Evolutionary conservation across 2,888 invertebrate species (phyloP).

Genomic region (Scaptomyza polygonia): DNA sequence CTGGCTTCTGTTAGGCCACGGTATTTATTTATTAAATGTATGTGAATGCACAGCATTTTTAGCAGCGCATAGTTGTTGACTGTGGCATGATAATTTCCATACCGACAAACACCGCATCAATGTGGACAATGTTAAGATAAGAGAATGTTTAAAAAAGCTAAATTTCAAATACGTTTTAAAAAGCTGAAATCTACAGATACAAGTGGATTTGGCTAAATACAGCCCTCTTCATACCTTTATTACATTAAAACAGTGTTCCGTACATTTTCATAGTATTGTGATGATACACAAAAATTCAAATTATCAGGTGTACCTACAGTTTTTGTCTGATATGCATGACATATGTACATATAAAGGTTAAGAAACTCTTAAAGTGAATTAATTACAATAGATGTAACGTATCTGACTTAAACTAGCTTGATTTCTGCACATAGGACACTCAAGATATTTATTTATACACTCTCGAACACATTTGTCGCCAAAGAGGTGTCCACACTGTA

Average conservation of each 20-base stretch:
- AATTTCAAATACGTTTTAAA: constrained; percentile 19
- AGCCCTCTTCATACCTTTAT: not conserved
- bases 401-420: rapidly evolving
- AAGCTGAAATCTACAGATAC: not conserved
- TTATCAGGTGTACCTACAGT: too few relatives aligned
- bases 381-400: constrained; percentile 7
- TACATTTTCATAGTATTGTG: too few relatives aligned
- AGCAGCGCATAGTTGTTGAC: constrained; percentile 67
- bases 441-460: rapidly evolving
- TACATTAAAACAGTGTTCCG: not conserved
- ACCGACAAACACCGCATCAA: constrained; percentile 46
- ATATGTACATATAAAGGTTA: too few relatives aligned
- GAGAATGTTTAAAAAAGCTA: constrained; percentile 52
- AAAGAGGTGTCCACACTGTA: constrained; percentile 42
- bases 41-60: constrained; percentile 48
- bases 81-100: constrained; percentile 69
- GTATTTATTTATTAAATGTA: constrained; percentile 53
- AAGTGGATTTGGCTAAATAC: not conserved
- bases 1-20: constrained; percentile 44
- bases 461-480: constrained; percentile 26
- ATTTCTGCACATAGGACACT: constrained; percentile 33
- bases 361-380: not conserved
- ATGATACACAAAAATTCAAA: too few relatives aligned
- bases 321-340: too few relatives aligned
- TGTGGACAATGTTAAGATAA: constrained; percentile 53